These are phyloP conservation scores for Drosophila mettleri DNA, from an alignment of 2,888 invertebrate species.

Conservation along the genomic window DNA sequence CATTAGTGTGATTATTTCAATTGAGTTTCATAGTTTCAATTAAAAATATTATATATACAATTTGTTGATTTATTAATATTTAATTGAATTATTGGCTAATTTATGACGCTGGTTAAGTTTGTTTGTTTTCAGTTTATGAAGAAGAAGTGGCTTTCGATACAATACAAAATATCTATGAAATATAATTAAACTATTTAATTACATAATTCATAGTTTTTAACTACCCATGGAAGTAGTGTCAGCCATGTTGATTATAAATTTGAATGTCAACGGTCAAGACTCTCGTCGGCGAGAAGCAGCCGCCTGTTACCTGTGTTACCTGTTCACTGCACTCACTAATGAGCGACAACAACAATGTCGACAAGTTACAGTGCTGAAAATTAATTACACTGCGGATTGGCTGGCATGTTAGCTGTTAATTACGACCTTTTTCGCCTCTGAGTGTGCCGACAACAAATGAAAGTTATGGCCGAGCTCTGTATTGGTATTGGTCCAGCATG, in stretches of 20 bases:
- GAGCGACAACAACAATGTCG: slow-evolving; percentile 53
- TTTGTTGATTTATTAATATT: too few relatives aligned
- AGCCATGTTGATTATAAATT: slow-evolving; percentile 33
- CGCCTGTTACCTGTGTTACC: slow-evolving; percentile 51
- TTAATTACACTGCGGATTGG: slow-evolving; percentile 67
- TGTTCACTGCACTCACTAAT: slow-evolving; percentile 59
- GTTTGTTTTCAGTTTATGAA: too few relatives aligned
- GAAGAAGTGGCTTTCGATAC: not conserved
- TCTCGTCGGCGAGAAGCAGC: slow-evolving; percentile 1
- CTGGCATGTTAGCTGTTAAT: slow-evolving; percentile 68
- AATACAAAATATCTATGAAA: not conserved
- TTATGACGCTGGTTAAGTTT: too few relatives aligned
- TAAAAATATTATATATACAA: too few relatives aligned
- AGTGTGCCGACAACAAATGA: slow-evolving; percentile 49
- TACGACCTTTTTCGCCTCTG: slow-evolving; percentile 60
- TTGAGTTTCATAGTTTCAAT: not conserved
- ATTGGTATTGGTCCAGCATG: slow-evolving; percentile 47
- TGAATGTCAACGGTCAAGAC: slow-evolving; percentile 39
- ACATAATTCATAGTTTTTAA: not conserved
- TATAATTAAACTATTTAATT: not conserved
- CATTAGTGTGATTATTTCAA: not conserved
- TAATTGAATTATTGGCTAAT: too few relatives aligned
- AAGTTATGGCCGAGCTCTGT: slow-evolving; percentile 52
- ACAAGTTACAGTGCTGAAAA: slow-evolving; percentile 67
- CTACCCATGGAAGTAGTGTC: not conserved